A percentile compares a stretch with the other conserved stretches of the same genome.
Evolutionary conservation across 2,888 invertebrate species (phyloP).

Genomic region (Schizaphis graminum): DNA sequence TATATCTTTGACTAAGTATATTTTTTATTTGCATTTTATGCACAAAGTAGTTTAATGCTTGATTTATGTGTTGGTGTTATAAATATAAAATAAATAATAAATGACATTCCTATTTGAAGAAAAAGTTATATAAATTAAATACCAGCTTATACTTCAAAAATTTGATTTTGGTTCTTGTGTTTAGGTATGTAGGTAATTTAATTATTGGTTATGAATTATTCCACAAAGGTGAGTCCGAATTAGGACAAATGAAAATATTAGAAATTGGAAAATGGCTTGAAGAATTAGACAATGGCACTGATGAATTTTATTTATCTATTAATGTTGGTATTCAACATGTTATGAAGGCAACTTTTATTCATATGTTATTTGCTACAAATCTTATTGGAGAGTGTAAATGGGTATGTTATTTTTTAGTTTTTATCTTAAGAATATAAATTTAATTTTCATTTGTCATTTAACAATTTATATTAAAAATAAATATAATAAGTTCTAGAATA

Average conservation of each 20-base stretch:
- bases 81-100: not conserved
- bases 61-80: not conserved
- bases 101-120: not conserved
- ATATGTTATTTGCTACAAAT: conserved; percentile 51
- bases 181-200: conserved; percentile 57
- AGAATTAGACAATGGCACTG: conserved; percentile 34
- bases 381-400: conserved; percentile 33
- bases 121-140: not conserved
- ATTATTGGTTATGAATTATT: conserved; percentile 59
- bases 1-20: not conserved
- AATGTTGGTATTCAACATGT: conserved; percentile 50
- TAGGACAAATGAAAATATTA: conserved; percentile 43
- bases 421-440: not conserved
- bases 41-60: not conserved
- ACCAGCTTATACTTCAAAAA: not conserved
- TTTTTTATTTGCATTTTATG: not conserved
- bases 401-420: conserved; percentile 33
- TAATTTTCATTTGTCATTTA: not conserved
- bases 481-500: too few species aligned
- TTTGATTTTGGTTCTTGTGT: not conserved
- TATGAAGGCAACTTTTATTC: conserved; percentile 40
- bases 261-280: conserved; percentile 61
- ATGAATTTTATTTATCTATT: conserved; percentile 59
- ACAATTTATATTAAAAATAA: too few species aligned
- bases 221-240: not conserved